Base-by-base conservation (phyloP, 2,888 invertebrate species). In the Protonemura montana region DNA sequence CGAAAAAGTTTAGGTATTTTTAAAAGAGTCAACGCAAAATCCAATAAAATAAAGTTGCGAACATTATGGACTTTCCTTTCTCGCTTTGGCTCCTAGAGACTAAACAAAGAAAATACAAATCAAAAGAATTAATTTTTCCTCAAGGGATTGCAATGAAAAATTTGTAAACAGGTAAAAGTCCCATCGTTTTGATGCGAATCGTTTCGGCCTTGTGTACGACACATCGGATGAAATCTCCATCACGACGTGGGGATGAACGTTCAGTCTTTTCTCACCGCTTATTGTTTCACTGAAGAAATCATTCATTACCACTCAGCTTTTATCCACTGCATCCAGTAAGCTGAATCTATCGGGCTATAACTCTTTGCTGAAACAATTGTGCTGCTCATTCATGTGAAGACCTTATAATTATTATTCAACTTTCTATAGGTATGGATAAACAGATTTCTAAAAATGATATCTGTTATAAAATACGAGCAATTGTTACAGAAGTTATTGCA, bases 311-410 rank as follows among this genome's bases (percentile, higher is more conserved):
- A 21, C 21, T 59, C 3, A 59, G 59, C 13, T 59, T 35, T 59
- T 59, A 59, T 59, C 59, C 35, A 6, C 35, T 41, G 13, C 21
- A 13, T 21, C 13, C 59, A 59, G 59, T 59, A 59, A 7, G 59
- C 59, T 59, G 1, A 21, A 59, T 59, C 21, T 59, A 21, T 21
- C 59, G 7, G 21, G 59, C 59, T 21, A 59, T 59, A 59, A 59
- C 59, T 59, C 59, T 59, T 59, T 21, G 59, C 21, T 59, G 59
- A 59, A 13, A 59, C 59, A 59, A 59, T 59, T 59, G 59, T 59
- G 59, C 59, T 59, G 59, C 59, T 59, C 59, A 59, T 59, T 59
- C 59, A 59, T 59, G 59, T 59, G 59, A 59, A 59, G 59, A 59
- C 59, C 59, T 59, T 59, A 59, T 59, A 59, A 59, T 59, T 59